Base-by-base conservation (phyloP, 2,888 invertebrate genomes). In the Philopedon plagiatum region DNA sequence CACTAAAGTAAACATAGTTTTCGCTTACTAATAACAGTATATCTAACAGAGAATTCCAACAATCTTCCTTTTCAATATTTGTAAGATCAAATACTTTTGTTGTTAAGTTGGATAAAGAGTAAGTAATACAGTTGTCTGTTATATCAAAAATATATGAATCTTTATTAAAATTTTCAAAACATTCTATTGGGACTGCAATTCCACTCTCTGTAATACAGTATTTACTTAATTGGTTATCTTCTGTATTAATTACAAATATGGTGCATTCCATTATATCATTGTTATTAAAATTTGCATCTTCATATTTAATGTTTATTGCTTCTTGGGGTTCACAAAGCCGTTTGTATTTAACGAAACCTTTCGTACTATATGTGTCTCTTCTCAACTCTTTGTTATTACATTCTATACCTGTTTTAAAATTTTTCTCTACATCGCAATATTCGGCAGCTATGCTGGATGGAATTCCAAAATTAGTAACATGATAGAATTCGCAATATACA, bases 391-490 rank as follows among this genome's bases (percentile, higher is more conserved):
- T 57, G 19, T 23, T n/a, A n/a, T 5, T 11, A 5, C 46, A 23
- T 9, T 44, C 19, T 44, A 7, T 2, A 8, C 2, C n/a, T 8
- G 1, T 8, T 5, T 56, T 15, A n/a, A 5, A 19, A 19, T n/a
- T 8, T n/a, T 56, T 19, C 2, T 1, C 13, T 23, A 11, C 29
- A 2, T 7, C 7, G 11, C 21, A 21, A 37, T 37, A 34, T n/a
- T 57, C 57, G 5, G 34, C 19, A 34, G 19, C 4, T 18, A 57
- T 0, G 2, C 0, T 23, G n/a, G 23, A 15, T 39, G 65, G 46
- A 5, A 41, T 29, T 61, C 39, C 66, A 54, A 74, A 75, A 37
- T 74, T 69, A 15, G 74, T 75, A 5, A 75, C 19, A 37, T 75
- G 75, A 68, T 72, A 74, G 61, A 64, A 75, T 15, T 71, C 49